These are phyloP conservation scores for Tarsius wallacei DNA, from an alignment of 2,797 vertebrate species.

Conservation along the genomic window DNA sequence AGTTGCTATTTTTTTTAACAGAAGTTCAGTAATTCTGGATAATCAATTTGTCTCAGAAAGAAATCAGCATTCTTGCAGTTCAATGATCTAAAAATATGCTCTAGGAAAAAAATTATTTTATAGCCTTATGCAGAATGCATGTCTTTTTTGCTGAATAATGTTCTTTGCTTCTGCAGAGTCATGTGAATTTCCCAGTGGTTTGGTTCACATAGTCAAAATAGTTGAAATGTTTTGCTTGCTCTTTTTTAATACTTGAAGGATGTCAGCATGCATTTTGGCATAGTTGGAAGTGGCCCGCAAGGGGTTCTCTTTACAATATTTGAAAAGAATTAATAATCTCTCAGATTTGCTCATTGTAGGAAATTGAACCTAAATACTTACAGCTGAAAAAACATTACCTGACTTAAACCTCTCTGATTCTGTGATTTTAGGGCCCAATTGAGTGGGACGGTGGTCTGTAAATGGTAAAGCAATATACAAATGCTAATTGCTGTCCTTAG, in stretches of 20 bases:
- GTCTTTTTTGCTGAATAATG: constrained; percentile 80
- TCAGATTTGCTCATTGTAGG: constrained; percentile 63
- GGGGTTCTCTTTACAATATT: constrained; percentile 59
- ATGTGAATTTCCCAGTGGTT: constrained; percentile 67
- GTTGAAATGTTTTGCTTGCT: constrained; percentile 77
- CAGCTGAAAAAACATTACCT: constrained; percentile 11
- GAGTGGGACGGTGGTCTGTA: not conserved
- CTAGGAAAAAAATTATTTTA: constrained; percentile 77
- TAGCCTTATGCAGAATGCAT: constrained; percentile 66
- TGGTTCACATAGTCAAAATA: constrained; percentile 64
- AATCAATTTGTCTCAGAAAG: constrained; percentile 73
- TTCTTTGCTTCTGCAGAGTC: constrained; percentile 82
- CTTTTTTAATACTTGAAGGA: constrained; percentile 70
- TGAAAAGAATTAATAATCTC: constrained; percentile 48
- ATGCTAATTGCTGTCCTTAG: not conserved
- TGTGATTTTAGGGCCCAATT: constrained; percentile 11
- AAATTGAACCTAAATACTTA: constrained; percentile 66
- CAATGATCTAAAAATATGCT: constrained; percentile 84
- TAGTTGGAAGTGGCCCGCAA: not conserved
- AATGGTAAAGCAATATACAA: not conserved
- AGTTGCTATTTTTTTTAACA: constrained; percentile 76
- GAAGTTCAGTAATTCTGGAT: constrained; percentile 71
- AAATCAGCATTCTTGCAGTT: constrained; percentile 79
- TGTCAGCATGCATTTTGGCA: constrained; percentile 70
- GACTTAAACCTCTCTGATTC: not conserved